Conservation (phyloP, 64 coral and sea anemone genomes). For the Cladopsammia gracilis region DNA sequence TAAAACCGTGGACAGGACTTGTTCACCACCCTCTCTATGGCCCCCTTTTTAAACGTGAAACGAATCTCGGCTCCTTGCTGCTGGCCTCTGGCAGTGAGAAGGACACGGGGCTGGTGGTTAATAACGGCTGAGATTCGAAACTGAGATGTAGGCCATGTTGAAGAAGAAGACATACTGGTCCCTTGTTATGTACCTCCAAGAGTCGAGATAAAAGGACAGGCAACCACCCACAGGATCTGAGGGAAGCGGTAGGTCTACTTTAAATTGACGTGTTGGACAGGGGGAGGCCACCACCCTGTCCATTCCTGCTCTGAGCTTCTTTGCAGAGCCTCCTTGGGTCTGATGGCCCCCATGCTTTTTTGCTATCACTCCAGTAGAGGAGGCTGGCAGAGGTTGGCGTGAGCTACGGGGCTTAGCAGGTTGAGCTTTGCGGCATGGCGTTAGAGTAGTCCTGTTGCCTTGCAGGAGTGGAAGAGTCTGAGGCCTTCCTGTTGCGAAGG, state of each 20-base stretch:
- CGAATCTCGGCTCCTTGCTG: no score
- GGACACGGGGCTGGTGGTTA: not conserved
- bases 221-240: not conserved
- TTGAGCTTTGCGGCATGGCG: not conserved
- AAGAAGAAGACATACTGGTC: not conserved
- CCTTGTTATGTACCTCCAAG: conserved; percentile 6
- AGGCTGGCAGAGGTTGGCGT: not conserved
- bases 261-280: not conserved
- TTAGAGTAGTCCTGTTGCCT: no score
- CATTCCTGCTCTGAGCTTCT: not conserved
- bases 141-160: not conserved
- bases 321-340: not conserved
- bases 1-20: conserved; percentile 23
- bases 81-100: not conserved
- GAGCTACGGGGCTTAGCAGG: not conserved
- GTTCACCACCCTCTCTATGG: not conserved
- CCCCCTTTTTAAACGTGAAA: no score
- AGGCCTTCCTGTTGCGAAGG: no score
- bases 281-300: conserved; percentile 11
- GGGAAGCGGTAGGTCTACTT: not conserved
- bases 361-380: not conserved
- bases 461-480: no score
- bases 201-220: not conserved
- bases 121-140: not conserved
- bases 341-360: not conserved